Evolutionary conservation across 2,797 vertebrate species (phyloP), one percentile per base, ranked within the genome.

Genomic region (Periophthalmus magnuspinnatus): DNA sequence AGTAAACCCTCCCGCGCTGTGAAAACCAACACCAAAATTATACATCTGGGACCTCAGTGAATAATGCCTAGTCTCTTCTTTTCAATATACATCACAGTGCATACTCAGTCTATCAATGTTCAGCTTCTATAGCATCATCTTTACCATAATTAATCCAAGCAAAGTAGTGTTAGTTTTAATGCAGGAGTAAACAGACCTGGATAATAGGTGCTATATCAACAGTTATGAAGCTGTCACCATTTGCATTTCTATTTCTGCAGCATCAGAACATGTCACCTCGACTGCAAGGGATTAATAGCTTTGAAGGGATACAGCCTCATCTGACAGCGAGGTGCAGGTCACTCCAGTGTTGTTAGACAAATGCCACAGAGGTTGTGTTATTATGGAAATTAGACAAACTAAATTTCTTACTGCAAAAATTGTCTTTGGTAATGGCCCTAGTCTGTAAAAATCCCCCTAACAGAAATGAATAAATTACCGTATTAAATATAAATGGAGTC

Each of bases 181-280:
- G 28, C 28, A 19, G n/a, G 48, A 65, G 64, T 64, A 64, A 41
- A 68, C 64, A 74, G 19, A 48, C 56, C 75, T 79, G 58, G 66
- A 54, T 69, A 72, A 76, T 76, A 45, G 77, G 74, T 78, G 80
- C 81, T 69, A 71, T 82, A 75, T 47, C 45, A 76, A 74, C 58
- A 58, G 73, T 83, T 82, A 86, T 81, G 76, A 83, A 88, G 83
- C 72, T 61, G 48, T 60, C 62, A 56, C 10, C 32, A 86, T 88
- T 87, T 81, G 78, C 79, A 80, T 86, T 74, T 89, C 74, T 85
- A 83, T 86, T 77, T 81, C 71, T 74, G 76, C 75, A 5, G 3
- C 68, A 77, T 45, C 71, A 57, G 58, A 33, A 55, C 69, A 56
- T 28, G 58, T 80, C 68, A 80, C 58, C 55, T 62, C 70, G 67